Percentiles rank a stretch among this genome's conserved stretches.
phyloP scores from a whole-genome alignment of 2,113 vertebrate genomes.

The Urocolius indicus region DNA sequence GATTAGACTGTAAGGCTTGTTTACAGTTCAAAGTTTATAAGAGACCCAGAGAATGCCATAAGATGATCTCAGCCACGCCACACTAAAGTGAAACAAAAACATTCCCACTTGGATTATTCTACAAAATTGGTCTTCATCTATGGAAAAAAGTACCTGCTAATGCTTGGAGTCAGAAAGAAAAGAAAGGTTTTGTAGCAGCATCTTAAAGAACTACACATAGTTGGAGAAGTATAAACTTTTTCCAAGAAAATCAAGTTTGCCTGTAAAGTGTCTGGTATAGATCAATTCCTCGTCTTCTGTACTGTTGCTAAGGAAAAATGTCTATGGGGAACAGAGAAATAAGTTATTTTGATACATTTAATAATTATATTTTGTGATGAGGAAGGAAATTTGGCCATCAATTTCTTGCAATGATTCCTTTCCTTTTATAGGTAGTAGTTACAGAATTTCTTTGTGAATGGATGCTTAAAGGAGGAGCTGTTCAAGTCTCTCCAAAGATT shows the following conservation, averaged over 20 bases:
- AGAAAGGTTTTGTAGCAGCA: not conserved
- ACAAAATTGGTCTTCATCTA: not conserved
- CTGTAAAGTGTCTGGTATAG: not conserved
- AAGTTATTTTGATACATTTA: not conserved
- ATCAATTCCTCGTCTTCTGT: not conserved
- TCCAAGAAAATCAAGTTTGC: not conserved
- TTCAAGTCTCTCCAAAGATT: not conserved
- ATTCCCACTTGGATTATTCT: not conserved
- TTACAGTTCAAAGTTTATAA: not conserved
- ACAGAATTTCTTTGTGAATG: not conserved
- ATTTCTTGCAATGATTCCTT: not conserved
- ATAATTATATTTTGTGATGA: not conserved
- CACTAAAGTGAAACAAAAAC: not conserved
- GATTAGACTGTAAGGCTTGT: not conserved
- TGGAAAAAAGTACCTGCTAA: not conserved
- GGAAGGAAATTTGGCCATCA: not conserved
- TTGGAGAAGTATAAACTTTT: not conserved
- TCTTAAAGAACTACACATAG: not conserved
- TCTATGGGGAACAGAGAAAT: not conserved
- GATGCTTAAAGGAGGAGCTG: not conserved
- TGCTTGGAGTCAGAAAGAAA: not conserved
- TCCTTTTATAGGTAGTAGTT: not conserved
- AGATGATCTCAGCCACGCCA: not conserved
- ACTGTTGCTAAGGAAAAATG: not conserved
- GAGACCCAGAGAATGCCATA: rapidly evolving